These are phyloP conservation scores for Lindbergichthys nudifrons DNA, from an alignment of 2,797 vertebrate genomes.

Conservation along the genomic window DNA sequence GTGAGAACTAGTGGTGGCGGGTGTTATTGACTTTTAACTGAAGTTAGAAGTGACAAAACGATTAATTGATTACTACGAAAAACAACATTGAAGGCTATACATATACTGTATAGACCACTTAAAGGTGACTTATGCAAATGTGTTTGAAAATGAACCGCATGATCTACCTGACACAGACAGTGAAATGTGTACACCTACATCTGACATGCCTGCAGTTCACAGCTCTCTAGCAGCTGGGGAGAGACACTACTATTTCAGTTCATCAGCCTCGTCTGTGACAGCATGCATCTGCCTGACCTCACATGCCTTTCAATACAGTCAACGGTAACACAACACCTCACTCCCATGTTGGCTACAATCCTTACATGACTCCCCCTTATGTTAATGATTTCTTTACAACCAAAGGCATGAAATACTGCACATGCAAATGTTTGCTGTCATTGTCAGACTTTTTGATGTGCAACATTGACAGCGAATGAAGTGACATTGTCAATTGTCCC, in stretches of 20 bases:
- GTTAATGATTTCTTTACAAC: neutral
- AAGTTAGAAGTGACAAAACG: neutral
- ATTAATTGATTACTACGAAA: neutral
- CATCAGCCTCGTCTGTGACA: constrained; percentile 37
- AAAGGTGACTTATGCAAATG: neutral
- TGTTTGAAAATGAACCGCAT: neutral
- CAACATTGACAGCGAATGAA: neutral
- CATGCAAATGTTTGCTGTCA: neutral
- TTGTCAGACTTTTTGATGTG: neutral
- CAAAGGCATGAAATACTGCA: neutral
- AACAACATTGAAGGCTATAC: neutral
- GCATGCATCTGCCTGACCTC: constrained; percentile 65
- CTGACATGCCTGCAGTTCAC: constrained; percentile 12
- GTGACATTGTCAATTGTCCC: neutral
- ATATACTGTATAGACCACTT: too few relatives aligned
- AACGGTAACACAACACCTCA: constrained; percentile 22
- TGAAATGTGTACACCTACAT: neutral
- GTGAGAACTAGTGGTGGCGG: neutral
- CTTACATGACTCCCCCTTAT: neutral
- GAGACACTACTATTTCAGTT: constrained; percentile 57
- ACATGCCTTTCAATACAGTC: constrained; percentile 36
- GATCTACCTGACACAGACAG: neutral
- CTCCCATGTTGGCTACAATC: neutral
- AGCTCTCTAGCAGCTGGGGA: neutral
- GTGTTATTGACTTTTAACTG: neutral